Conservation (phyloP, 2,797 vertebrate genomes). For the Antennarius maculatus region DNA sequence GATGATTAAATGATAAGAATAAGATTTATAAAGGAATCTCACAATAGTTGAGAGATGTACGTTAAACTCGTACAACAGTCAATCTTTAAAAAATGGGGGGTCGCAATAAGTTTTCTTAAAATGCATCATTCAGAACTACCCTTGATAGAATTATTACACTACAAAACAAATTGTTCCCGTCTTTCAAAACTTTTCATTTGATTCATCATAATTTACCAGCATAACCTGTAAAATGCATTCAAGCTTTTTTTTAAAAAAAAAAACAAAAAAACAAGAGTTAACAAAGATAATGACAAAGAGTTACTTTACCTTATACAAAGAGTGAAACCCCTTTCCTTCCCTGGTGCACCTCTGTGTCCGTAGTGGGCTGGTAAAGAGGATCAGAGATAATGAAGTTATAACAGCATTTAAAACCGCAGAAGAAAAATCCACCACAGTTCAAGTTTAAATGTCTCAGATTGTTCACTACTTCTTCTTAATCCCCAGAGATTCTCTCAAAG, state of each 20-base stretch:
- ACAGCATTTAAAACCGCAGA: constrained; percentile 21
- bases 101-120: too few relatives aligned
- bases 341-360: constrained; percentile 26
- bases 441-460: constrained; percentile 25
- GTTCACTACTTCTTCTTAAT: constrained; percentile 22
- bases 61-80: too few relatives aligned
- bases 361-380: constrained; percentile 11
- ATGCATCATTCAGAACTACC: too few relatives aligned
- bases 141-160: too few relatives aligned
- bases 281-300: background rate
- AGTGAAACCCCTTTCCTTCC: constrained; percentile 24
- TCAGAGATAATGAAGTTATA: constrained; percentile 25
- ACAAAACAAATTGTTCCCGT: too few relatives aligned
- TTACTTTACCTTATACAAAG: constrained; percentile 55
- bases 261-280: too few relatives aligned
- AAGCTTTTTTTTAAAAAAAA: background rate
- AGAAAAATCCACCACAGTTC: constrained; percentile 25
- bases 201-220: background rate
- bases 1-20: too few relatives aligned
- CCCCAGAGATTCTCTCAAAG: constrained; percentile 39
- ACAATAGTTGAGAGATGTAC: too few relatives aligned
- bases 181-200: background rate
- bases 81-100: too few relatives aligned
- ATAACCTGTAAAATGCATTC: background rate
- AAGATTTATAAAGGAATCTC: too few relatives aligned